Conservation (phyloP, 2,113 vertebrate species). For the Meleagris gallopavo region DNA sequence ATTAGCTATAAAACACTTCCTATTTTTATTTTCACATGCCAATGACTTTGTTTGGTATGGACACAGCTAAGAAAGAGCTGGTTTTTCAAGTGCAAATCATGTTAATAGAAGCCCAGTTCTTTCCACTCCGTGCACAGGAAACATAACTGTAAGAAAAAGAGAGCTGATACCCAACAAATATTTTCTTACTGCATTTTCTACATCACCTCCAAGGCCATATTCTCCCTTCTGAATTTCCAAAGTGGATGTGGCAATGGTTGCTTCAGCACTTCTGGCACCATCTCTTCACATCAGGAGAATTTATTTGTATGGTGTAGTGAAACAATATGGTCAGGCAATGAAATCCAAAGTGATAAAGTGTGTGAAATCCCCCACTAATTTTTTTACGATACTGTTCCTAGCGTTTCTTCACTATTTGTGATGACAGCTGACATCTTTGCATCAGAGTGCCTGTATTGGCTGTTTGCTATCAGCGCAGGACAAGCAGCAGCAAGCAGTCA, state of each 20-base stretch:
- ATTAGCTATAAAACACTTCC: constrained; percentile 45
- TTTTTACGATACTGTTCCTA: constrained; percentile 5
- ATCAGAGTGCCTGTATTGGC: not conserved
- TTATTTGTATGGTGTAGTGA: constrained; percentile 29
- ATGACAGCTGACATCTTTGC: not conserved
- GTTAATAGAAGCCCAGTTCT: not conserved
- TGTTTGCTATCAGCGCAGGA: not conserved
- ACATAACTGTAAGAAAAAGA: not conserved
- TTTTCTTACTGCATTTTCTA: constrained; percentile 14
- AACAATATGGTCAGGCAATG: not conserved
- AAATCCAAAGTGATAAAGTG: constrained; percentile 26
- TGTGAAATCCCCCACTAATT: constrained; percentile 30
- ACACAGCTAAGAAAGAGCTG: not conserved
- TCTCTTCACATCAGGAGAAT: constrained; percentile 18
- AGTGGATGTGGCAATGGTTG: not conserved
- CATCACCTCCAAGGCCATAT: not conserved
- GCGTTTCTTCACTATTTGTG: constrained; percentile 30
- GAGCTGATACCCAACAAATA: not conserved
- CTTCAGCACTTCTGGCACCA: constrained; percentile 16
- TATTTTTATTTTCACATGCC: constrained; percentile 54
- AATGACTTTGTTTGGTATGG: constrained; percentile 22
- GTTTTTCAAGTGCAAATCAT: constrained; percentile 40
- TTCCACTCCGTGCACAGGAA: not conserved
- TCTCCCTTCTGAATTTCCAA: not conserved
- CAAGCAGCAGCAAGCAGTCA: constrained; percentile 36